Conservation (phyloP, 2,888 invertebrate genomes). For the Ophion ventricosus region DNA sequence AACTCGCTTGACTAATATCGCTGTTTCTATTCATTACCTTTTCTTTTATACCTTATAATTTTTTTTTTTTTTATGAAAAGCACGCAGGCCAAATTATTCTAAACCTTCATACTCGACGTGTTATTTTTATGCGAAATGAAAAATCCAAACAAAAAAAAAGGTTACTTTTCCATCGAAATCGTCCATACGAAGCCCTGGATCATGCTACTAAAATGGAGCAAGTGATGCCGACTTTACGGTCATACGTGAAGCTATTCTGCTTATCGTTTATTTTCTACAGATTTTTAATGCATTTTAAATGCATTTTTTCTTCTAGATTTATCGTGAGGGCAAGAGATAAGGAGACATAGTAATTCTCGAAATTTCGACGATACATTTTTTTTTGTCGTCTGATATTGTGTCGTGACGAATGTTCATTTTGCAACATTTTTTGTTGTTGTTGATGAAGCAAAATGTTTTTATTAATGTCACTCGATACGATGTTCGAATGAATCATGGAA, state of each 20-base stretch:
- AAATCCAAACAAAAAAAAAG: conserved; percentile 17
- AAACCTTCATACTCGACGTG: conserved; percentile 32
- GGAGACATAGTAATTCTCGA: not conserved
- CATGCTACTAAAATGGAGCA: not conserved
- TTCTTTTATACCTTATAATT: not conserved
- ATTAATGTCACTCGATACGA: too few species aligned
- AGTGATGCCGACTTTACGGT: not conserved
- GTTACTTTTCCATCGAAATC: too few species aligned
- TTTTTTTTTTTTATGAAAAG: conserved; percentile 8
- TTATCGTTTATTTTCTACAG: not conserved
- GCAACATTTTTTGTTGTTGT: not conserved
- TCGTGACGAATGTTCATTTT: too few species aligned
- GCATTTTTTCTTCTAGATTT: not conserved
- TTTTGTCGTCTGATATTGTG: not conserved
- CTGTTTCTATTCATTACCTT: not conserved
- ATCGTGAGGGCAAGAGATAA: too few species aligned
- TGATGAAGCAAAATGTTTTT: not conserved
- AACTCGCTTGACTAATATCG: conserved; percentile 45
- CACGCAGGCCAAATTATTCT: conserved; percentile 8
- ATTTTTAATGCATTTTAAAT: not conserved
- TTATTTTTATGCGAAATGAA: not conserved
- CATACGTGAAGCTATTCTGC: not conserved
- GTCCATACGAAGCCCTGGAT: not conserved
- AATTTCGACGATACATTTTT: not conserved
- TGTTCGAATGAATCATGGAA: too few species aligned